A percentile compares a stretch with the other conserved stretches of the same genome.
phyloP scores from a whole-genome alignment of 2,888 invertebrate species.

The Eristalis pertinax region DNA sequence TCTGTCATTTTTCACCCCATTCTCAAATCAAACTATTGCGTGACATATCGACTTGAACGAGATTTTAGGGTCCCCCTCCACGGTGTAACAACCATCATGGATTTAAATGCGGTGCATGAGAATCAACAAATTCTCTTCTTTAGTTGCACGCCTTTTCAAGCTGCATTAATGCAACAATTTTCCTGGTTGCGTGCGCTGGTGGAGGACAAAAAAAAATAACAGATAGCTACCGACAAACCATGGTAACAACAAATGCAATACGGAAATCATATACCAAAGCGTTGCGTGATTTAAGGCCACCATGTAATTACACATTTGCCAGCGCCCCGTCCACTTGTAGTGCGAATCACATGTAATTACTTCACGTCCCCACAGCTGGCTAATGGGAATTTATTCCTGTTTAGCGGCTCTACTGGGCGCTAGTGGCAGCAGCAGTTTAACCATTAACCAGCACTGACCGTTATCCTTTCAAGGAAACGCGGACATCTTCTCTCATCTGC shows the following conservation, averaged over 20 bases:
- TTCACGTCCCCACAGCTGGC: neutral
- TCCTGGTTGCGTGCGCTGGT: neutral
- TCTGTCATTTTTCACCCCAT: neutral
- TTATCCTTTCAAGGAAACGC: neutral
- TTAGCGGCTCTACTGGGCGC: neutral
- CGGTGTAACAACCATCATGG: neutral
- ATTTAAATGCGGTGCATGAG: neutral
- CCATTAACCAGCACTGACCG: neutral
- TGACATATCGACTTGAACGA: neutral
- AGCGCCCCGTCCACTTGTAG: neutral
- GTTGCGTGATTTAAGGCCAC: constrained; percentile 46
- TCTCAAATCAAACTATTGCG: neutral
- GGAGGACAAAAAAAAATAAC: neutral
- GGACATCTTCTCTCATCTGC: neutral
- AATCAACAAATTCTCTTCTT: neutral
- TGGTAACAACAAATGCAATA: constrained; percentile 25
- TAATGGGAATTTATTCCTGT: neutral
- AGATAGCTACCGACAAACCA: neutral
- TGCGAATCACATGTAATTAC: constrained; percentile 14
- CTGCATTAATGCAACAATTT: neutral
- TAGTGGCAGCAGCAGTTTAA: neutral
- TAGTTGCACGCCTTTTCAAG: neutral
- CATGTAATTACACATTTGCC: constrained; percentile 20
- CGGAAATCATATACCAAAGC: constrained; percentile 15
- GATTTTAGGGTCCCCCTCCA: neutral